Conservation (phyloP, 2,113 vertebrate species). For the Dissostichus mawsoni region DNA sequence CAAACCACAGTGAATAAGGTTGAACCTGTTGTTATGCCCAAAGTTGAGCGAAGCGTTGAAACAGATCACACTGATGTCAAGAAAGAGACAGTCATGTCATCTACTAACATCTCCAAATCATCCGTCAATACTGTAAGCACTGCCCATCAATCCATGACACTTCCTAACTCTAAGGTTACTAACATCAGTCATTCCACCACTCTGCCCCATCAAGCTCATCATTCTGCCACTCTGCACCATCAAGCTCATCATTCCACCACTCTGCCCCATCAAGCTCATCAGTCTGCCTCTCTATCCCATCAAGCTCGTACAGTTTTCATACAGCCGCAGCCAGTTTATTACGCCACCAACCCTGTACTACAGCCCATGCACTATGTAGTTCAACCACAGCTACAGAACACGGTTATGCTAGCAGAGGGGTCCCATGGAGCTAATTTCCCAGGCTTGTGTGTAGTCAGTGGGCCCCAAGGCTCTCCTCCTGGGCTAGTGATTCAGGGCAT, state of each 20-base stretch:
- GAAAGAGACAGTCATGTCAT: conserved; percentile 32
- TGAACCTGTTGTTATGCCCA: conserved; percentile 40
- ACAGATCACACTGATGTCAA: conserved; percentile 39
- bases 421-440: conserved; percentile 29
- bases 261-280: too few relatives aligned
- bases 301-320: conserved; percentile 63
- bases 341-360: conserved; percentile 44
- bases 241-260: conserved; percentile 36
- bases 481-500: conserved; percentile 35
- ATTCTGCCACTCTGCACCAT: conserved; percentile 45
- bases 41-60: conserved; percentile 38
- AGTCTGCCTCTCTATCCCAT: too few relatives aligned
- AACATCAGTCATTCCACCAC: conserved; percentile 39
- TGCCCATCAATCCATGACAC: conserved; percentile 11
- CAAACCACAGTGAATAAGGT: conserved; percentile 25
- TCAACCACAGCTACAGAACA: conserved; percentile 70
- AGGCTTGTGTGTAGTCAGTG: conserved; percentile 55
- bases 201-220: conserved; percentile 46
- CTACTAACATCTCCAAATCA: conserved; percentile 48
- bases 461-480: conserved; percentile 9
- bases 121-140: conserved; percentile 25
- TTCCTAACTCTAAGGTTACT: conserved; percentile 38
- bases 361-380: conserved; percentile 74
- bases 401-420: conserved; percentile 64
- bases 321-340: conserved; percentile 78